Conservation (phyloP, 2,888 invertebrate species). For the Trichogramma evanescens region DNA sequence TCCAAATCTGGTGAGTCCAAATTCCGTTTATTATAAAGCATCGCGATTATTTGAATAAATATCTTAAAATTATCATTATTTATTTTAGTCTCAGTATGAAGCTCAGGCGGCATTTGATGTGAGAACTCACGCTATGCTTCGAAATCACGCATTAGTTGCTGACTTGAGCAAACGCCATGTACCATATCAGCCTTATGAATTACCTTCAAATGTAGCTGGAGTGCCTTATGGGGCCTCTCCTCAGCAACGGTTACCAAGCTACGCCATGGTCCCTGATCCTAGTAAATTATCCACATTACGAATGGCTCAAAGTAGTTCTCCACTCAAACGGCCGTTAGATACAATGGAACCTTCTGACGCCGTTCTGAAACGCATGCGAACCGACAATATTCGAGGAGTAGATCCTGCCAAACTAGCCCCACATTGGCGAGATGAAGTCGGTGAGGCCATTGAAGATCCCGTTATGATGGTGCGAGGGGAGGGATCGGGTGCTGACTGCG, state of each 20-base stretch:
- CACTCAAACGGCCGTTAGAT: constrained; percentile 36
- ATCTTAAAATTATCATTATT: background rate
- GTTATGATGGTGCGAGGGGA: constrained; percentile 63
- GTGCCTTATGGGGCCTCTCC: constrained; percentile 25
- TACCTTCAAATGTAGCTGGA: constrained; percentile 25
- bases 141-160: constrained; percentile 41
- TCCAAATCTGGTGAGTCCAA: constrained; percentile 22
- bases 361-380: constrained; percentile 38
- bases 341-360: constrained; percentile 23
- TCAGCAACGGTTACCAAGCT: constrained; percentile 36
- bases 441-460: constrained; percentile 69
- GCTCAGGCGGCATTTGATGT: too few relatives aligned
- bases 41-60: background rate
- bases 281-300: constrained; percentile 39
- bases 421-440: constrained; percentile 44
- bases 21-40: background rate
- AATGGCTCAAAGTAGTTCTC: constrained; percentile 28
- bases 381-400: constrained; percentile 34
- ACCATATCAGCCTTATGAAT: constrained; percentile 37
- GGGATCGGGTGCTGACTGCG: constrained; percentile 62
- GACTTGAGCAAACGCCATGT: constrained; percentile 42
- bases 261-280: constrained; percentile 41
- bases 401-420: constrained; percentile 26
- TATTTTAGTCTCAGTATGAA: background rate
- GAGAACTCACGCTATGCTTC: constrained; percentile 31